phyloP scores from a whole-genome alignment of 2,888 invertebrate genomes.

The Andrena haemorrhoa region DNA sequence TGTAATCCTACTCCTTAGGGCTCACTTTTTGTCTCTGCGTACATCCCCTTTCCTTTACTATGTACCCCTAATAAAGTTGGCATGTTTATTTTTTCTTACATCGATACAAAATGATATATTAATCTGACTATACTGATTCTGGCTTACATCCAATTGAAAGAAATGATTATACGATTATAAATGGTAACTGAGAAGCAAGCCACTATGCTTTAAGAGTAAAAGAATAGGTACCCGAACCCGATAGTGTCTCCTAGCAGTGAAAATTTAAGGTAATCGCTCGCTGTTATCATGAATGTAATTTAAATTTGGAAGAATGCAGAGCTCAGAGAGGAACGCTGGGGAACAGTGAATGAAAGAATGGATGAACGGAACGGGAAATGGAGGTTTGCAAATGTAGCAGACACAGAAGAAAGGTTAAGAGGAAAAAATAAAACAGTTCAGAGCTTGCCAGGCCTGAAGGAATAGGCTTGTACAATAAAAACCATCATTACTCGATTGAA shows the following conservation, averaged over 20 bases:
- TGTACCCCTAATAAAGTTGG: too few species aligned
- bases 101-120: not conserved
- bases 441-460: constrained; percentile 24
- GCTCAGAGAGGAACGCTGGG: constrained; percentile 20
- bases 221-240: not conserved
- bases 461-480: constrained; percentile 32
- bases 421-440: constrained; percentile 70
- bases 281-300: constrained; percentile 5
- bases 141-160: constrained; percentile 42
- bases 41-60: too few species aligned
- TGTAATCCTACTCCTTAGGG: not conserved
- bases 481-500: not conserved
- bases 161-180: not conserved
- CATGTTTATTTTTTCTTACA: too few species aligned
- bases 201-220: not conserved
- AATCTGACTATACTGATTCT: constrained; percentile 33
- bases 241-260: not conserved
- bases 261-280: not conserved
- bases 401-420: constrained; percentile 49
- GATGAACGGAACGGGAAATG: not conserved
- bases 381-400: constrained; percentile 37
- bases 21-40: too few species aligned
- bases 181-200: not conserved
- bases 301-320: not conserved
- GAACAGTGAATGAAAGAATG: not conserved